Evolutionary conservation across 1,140 invertebrate genomes (phyloP), one percentile per base, ranked within the genome.

Genomic region (Drosophila nikananu): DNA sequence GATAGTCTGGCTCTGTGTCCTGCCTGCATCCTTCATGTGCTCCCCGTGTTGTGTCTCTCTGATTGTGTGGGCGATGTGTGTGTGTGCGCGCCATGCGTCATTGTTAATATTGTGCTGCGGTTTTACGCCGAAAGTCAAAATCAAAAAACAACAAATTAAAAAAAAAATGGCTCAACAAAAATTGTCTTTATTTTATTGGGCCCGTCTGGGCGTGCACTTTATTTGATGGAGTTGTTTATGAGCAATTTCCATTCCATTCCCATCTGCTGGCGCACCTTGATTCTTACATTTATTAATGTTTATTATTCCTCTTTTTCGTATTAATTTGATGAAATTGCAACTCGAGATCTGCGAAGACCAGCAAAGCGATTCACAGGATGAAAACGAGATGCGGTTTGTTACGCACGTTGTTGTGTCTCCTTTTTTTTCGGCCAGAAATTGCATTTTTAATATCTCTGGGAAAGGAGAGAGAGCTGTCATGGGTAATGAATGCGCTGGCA

Each of bases 211-310:
- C 72, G 72, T 83, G 84, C 81, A 89, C 86, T 89, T 90, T 89
- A 90, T 89, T 89, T 89, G 86, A 89, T 89, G 84, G 84, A 90
- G 86, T 89, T 89, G 84, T 89, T 89, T 89, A 89, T 89, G 84
- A 90, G 84, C 86, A 83, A 89, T 89, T 79, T 72, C 54, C 65
- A 54, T 79, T 81, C 66, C 66, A 35, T 37, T 48, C 46, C 46
- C 66, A 65, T 48, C 62, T 71, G 77, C 64, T 75, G 66, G 62
- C 37, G 66, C 81, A 90, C 87, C 87, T 84, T 84, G 74, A 84
- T 87, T 90, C 81, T 75, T 68, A 84, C 81, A 84, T 83, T 89
- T 89, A 89, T 89, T 90, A 89, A 90, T 89, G 84, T 90, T 89
- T 89, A 89, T 89, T 89, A 79, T 89, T 0, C 5, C 9, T 25